These are phyloP conservation scores for Cyprinodon tularosa DNA, from an alignment of 2,113 vertebrate species.

Conservation along the genomic window DNA sequence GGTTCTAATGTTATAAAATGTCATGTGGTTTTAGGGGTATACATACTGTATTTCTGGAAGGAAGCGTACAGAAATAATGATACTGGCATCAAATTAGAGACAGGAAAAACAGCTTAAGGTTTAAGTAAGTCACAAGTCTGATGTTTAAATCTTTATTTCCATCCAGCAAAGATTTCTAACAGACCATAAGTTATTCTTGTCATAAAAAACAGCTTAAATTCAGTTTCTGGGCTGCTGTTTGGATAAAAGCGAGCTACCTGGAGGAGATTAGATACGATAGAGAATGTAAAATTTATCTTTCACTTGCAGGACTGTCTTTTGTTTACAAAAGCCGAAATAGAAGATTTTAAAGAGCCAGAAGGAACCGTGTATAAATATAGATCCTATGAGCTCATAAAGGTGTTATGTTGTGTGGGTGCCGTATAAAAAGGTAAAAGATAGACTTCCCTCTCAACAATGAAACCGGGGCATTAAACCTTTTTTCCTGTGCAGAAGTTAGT, in stretches of 20 bases:
- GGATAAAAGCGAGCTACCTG: not conserved
- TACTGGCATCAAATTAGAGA: not conserved
- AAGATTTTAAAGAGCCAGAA: slow-evolving; percentile 11
- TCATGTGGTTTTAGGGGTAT: no score
- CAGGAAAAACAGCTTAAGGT: not conserved
- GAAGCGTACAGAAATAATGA: not conserved
- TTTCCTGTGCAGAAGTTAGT: not conserved
- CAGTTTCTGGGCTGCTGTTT: slow-evolving; percentile 1
- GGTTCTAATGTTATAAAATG: not conserved
- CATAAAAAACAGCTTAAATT: slow-evolving; percentile 3
- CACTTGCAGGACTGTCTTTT: not conserved
- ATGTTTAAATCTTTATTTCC: not conserved
- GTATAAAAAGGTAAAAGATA: not conserved
- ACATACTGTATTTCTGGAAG: not conserved
- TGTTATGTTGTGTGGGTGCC: not conserved
- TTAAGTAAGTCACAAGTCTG: not conserved
- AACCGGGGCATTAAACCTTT: not conserved
- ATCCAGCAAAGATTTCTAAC: not conserved
- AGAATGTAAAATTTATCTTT: not conserved
- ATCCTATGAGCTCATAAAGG: not conserved
- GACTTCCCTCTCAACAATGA: not conserved
- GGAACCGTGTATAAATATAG: not conserved
- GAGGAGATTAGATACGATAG: not conserved
- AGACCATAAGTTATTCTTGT: not conserved
- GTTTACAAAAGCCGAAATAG: not conserved